Evolutionary conservation across 2,113 vertebrate genomes (phyloP).

Genomic region (Chinchilla lanigera): DNA sequence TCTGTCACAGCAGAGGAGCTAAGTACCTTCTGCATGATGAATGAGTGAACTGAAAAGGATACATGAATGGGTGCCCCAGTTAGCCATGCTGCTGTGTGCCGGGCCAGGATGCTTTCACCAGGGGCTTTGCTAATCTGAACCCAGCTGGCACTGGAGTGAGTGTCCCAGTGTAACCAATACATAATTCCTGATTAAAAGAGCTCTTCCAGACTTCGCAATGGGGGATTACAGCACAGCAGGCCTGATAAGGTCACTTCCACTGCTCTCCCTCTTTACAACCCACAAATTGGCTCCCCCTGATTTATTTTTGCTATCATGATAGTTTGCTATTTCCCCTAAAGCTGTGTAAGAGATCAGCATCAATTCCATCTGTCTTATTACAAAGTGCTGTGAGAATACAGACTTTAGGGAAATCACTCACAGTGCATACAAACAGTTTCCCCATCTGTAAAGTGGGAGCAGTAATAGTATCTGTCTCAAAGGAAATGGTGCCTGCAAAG

Average conservation of each 20-base stretch:
- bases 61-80: not conserved
- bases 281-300: slow-evolving; percentile 12
- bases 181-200: slow-evolving; percentile 60
- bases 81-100: not conserved
- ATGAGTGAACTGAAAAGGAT: not conserved
- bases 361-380: not conserved
- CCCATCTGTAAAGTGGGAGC: not conserved
- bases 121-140: not conserved
- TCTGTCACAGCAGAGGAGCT: not conserved
- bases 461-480: not conserved
- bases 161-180: not conserved
- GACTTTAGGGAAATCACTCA: not conserved
- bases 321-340: slow-evolving; percentile 29
- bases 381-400: not conserved
- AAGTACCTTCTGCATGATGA: not conserved
- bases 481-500: not conserved
- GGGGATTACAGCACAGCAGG: slow-evolving; percentile 43
- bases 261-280: slow-evolving; percentile 19
- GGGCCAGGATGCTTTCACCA: not conserved
- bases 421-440: not conserved
- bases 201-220: not conserved
- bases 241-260: slow-evolving; percentile 51
- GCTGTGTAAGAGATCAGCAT: not conserved
- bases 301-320: not conserved
- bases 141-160: not conserved